phyloP scores from a whole-genome alignment of 1,140 invertebrate species.

The Rhyacophila brunnea region DNA sequence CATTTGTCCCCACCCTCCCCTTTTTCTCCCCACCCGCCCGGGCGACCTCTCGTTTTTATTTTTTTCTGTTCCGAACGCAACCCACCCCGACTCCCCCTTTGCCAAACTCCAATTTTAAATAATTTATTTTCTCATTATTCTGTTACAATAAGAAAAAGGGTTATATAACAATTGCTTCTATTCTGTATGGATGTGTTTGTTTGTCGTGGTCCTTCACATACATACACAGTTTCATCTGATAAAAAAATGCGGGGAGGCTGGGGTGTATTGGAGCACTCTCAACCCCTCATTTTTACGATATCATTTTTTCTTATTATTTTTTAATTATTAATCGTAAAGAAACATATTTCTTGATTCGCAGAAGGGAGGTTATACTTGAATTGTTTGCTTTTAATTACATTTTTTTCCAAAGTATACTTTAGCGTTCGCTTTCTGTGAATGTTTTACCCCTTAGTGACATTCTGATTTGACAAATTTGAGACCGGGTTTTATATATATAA shows the following conservation, averaged over 20 bases:
- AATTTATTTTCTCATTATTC: constrained; percentile 37
- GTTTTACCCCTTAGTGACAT: constrained; percentile 34
- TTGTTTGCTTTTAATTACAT: constrained; percentile 37
- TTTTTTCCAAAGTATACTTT: constrained; percentile 22
- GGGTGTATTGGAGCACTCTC: constrained; percentile 1
- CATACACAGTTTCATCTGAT: background rate
- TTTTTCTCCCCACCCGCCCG: constrained; percentile 13
- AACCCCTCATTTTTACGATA: constrained; percentile 30
- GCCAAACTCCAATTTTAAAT: constrained; percentile 37
- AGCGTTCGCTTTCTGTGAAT: constrained; percentile 4
- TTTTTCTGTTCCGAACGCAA: constrained; percentile 10
- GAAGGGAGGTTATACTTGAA: constrained; percentile 32
- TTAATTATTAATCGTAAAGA: constrained; percentile 38
- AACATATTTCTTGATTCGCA: constrained; percentile 36
- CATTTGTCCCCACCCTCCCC: constrained; percentile 10
- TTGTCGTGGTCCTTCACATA: constrained; percentile 25
- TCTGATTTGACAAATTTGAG: constrained; percentile 33
- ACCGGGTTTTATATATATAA: constrained; percentile 4
- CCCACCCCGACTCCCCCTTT: constrained; percentile 18
- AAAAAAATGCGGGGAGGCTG: background rate
- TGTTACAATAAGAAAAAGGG: constrained; percentile 34
- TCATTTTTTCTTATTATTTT: constrained; percentile 38
- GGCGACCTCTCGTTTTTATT: constrained; percentile 27
- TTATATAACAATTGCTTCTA: constrained; percentile 30
- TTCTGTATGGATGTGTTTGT: constrained; percentile 29